Conservation (phyloP, 2,113 vertebrate species). For the Cavia aperea region DNA sequence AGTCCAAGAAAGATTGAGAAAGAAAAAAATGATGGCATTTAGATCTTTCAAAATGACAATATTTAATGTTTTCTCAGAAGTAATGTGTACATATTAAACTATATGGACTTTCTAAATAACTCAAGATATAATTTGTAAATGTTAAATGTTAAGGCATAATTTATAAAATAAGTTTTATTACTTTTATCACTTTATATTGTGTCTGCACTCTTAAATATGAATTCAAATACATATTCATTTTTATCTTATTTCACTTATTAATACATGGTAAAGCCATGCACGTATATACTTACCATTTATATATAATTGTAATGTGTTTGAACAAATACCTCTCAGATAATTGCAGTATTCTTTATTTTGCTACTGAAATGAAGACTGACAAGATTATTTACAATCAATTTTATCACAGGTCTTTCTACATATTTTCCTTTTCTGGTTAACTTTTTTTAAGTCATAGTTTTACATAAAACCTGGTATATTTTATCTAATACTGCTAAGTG, state of each 20-base stretch:
- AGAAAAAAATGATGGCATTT: not conserved
- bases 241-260: slow-evolving; percentile 12
- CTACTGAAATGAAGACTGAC: not conserved
- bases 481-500: not conserved
- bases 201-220: not conserved
- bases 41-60: not conserved
- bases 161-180: not conserved
- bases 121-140: not conserved
- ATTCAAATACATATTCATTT: not conserved
- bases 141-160: not conserved
- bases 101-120: not conserved
- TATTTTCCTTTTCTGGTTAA: not conserved
- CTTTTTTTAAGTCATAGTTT: not conserved
- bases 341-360: not conserved
- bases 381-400: not conserved
- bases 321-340: not conserved
- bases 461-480: not conserved
- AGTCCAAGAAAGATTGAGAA: not conserved
- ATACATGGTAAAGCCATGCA: not conserved
- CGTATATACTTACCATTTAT: not conserved
- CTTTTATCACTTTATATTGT: not conserved
- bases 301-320: not conserved
- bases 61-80: not conserved
- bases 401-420: not conserved
- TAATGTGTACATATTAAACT: not conserved